Evolutionary conservation across 2,797 vertebrate genomes (phyloP).

Genomic region (Eulemur coronatus): DNA sequence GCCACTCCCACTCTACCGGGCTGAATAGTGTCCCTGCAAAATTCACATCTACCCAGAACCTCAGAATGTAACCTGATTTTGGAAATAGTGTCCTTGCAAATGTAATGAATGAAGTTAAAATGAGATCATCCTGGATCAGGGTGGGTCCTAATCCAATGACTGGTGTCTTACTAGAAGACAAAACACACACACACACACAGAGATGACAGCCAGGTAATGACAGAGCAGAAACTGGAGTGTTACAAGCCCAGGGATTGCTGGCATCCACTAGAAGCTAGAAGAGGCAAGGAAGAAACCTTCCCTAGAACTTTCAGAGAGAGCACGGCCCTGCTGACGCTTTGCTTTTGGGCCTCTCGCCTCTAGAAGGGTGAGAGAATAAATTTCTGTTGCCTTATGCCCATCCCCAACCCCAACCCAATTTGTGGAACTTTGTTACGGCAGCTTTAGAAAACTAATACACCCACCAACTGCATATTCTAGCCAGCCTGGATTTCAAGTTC

Average conservation of each 20-base stretch:
- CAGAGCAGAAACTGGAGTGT: background rate
- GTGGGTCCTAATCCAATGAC: background rate
- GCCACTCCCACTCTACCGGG: background rate
- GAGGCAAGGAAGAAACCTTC: background rate
- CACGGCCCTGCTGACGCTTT: background rate
- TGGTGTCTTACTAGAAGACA: background rate
- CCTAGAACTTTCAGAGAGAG: background rate
- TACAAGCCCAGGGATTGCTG: background rate
- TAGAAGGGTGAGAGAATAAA: background rate
- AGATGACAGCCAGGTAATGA: too few relatives aligned
- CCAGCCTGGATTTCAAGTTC: background rate
- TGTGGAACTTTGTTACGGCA: background rate
- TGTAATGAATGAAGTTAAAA: background rate
- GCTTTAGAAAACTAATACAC: background rate
- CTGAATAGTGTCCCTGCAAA: background rate
- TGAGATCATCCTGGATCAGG: background rate
- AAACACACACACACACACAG: background rate
- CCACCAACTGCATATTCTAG: background rate
- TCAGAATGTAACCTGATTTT: background rate
- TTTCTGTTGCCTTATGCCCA: background rate
- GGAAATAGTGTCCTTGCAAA: background rate
- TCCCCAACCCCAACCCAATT: fast-evolving
- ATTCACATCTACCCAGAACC: background rate
- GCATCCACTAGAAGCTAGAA: background rate
- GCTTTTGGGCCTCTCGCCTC: background rate